phyloP scores from a whole-genome alignment of 2,888 invertebrate species.

The Drosophila hamatofila region DNA sequence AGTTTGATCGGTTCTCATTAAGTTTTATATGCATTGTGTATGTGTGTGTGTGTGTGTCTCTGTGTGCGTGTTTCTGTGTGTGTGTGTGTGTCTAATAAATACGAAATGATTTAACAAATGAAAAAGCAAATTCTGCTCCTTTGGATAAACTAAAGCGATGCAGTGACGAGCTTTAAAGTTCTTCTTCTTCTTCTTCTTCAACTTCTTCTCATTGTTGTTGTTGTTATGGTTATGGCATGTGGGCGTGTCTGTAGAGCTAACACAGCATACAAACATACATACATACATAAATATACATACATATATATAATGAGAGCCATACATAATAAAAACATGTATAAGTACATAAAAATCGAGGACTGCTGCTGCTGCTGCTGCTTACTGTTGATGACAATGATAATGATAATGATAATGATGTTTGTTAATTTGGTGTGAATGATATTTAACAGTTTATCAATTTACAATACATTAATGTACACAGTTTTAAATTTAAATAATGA shows the following conservation, averaged over 20 bases:
- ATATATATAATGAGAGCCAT: slow-evolving; percentile 2
- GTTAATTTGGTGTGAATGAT: slow-evolving; percentile 71
- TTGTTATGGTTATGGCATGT: slow-evolving; percentile 34
- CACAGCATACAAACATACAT: slow-evolving; percentile 10
- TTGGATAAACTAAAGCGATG: slow-evolving; percentile 32
- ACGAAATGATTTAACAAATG: slow-evolving; percentile 57
- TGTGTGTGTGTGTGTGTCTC: neutral
- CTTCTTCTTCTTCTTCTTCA: slow-evolving; percentile 17
- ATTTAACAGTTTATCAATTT: slow-evolving; percentile 61
- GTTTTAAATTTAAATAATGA: slow-evolving; percentile 61
- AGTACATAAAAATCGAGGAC: slow-evolving; percentile 51
- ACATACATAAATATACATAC: slow-evolving; percentile 13
- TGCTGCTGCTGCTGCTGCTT: slow-evolving; percentile 19
- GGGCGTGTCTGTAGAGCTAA: slow-evolving; percentile 16
- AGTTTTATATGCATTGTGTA: slow-evolving; percentile 24
- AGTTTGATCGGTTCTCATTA: slow-evolving; percentile 41
- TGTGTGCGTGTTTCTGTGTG: slow-evolving; percentile 6
- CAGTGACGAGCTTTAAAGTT: slow-evolving; percentile 21
- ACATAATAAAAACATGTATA: slow-evolving; percentile 28
- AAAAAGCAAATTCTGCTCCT: slow-evolving; percentile 43
- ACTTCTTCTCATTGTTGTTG: slow-evolving; percentile 26
- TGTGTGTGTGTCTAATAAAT: slow-evolving; percentile 44
- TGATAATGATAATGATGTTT: slow-evolving; percentile 12
- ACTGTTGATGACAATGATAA: slow-evolving; percentile 16
- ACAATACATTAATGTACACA: slow-evolving; percentile 74